A percentile compares a stretch with the other conserved stretches of the same genome.
These are phyloP conservation scores for Desmophyllum pertusum DNA, from an alignment of 92 coral and sea anemone genomes.

Conservation along the genomic window DNA sequence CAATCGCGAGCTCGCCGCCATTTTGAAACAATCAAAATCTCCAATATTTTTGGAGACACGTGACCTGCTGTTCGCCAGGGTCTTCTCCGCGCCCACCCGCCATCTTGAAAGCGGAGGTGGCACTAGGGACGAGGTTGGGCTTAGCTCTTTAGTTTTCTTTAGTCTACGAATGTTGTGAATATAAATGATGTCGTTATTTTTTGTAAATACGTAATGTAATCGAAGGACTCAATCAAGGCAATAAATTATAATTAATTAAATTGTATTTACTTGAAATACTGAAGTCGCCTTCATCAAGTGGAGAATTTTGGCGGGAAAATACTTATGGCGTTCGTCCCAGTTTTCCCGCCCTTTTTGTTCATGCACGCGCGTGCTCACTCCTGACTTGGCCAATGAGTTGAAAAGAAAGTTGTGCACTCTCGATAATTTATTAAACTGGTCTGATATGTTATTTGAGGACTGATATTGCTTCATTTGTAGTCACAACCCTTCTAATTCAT, in stretches of 20 bases:
- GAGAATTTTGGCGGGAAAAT: not conserved
- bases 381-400: not conserved
- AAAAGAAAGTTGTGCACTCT: not conserved
- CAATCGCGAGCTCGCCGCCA: too few relatives aligned
- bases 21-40: too few relatives aligned
- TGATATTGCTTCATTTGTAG: not conserved
- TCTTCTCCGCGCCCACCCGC: too few relatives aligned
- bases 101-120: too few relatives aligned
- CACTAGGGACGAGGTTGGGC: too few relatives aligned
- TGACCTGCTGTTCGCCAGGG: too few relatives aligned
- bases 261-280: not conserved
- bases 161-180: not conserved
- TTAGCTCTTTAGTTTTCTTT: not conserved
- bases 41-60: too few relatives aligned
- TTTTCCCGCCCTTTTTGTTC: not conserved
- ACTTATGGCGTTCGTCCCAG: not conserved
- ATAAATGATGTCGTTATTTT: not conserved
- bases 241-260: not conserved
- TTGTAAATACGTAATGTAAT: not conserved
- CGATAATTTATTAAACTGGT: not conserved
- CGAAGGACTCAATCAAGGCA: not conserved
- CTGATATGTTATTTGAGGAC: not conserved
- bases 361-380: not conserved
- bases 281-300: not conserved
- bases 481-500: conserved; percentile 26